Base-by-base conservation (phyloP, 2,888 invertebrate species). In the Agapostemon virescens region DNA sequence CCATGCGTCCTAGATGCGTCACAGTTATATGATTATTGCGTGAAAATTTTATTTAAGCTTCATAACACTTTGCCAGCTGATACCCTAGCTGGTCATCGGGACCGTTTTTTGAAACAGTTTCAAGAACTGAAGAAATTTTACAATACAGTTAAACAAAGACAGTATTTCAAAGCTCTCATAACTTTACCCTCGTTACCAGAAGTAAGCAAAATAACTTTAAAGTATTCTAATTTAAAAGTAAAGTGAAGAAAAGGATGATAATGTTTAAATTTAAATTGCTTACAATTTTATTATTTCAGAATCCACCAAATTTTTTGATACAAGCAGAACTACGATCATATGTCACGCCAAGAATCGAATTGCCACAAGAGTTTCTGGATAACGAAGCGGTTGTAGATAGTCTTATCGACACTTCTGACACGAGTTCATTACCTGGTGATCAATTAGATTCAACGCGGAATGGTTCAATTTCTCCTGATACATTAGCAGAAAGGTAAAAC, bases 131-230 rank as follows among this genome's bases (percentile, higher is more conserved):
- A 98, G 92, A 95, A 95, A 85, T 99, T 99, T 94, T 99, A 99
- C 93, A 96, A 97, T 90, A 97, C 96, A 91, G 97, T 98, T 17
- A 96, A 97, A 90, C 98, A 97, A 88, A 94, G 99, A 87, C 99
- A 99, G 93, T 99, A 99, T 94, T 99, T 99, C 93, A 97, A 98
- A 90, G 97, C 98, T 92, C 94, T 99, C 67, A 97, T 99, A 81
- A 97, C 97, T 73, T 96, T 99, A 86, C 99, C 99, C 4, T 95
- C 96, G 55, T 93, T 99, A 89, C 99, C 99, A 3, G 96, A 98
- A 92, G 96, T 96, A 93, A 90, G 15, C 30, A 3, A 61, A 33
- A 33, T 33, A 61, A 1, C 7, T 11, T 26, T 55, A 15, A 26
- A 26, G 6, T 49, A n/a, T 49, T 4, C n/a, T 49, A 49, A 49